phyloP scores from a whole-genome alignment of 2,888 invertebrate genomes.

The Schizaphis graminum region DNA sequence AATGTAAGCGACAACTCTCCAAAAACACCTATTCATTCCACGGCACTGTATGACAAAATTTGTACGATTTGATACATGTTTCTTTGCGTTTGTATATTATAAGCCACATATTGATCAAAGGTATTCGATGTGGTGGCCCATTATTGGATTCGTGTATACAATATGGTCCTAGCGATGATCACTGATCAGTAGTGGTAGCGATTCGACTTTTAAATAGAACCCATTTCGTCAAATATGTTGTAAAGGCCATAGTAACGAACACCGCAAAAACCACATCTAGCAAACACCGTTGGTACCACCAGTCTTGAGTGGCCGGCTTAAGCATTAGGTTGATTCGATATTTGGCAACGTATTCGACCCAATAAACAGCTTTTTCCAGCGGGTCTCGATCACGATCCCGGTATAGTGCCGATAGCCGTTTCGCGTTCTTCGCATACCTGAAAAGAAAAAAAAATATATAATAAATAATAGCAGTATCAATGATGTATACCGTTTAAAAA shows the following conservation, averaged over 20 bases:
- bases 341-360: conserved; percentile 51
- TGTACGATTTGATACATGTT: neutral
- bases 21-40: neutral
- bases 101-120: neutral
- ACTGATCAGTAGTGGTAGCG: neutral
- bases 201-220: neutral
- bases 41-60: neutral
- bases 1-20: neutral
- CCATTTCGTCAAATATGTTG: neutral
- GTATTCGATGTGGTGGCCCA: neutral
- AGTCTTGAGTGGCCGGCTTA: neutral
- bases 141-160: neutral
- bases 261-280: neutral
- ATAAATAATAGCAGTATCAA: neutral
- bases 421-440: conserved; percentile 27
- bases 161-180: neutral
- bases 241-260: no score
- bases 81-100: neutral
- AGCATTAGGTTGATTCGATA: neutral
- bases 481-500: no score
- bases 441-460: neutral
- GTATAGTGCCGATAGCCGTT: neutral
- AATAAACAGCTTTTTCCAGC: conserved; percentile 35
- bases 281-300: neutral
- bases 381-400: conserved; percentile 17